Base-by-base conservation (phyloP, 2,888 invertebrate genomes). In the Trimorus sp. region DNA sequence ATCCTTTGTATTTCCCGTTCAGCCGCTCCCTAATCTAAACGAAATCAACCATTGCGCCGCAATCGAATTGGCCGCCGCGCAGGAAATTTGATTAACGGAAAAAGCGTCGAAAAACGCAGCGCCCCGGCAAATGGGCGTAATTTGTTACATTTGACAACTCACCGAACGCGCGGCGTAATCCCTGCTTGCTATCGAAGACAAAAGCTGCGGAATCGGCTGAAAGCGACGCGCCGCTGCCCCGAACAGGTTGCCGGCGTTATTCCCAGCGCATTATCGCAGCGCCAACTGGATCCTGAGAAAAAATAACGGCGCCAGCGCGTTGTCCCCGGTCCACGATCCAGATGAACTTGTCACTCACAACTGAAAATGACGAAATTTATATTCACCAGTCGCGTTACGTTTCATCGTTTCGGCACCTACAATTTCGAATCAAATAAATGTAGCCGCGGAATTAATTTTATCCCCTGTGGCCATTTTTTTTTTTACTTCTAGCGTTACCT, bases 331-430 rank as follows among this genome's bases (percentile, higher is more conserved):
- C 63, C 48, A 12, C 42, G 45, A 62, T 68, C 63, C 74, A 74
- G 79, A 71, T 76, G 66, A 75, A 80, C 75, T 70, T 76, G 80
- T 76, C 80, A 80, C 70, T 76, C 65, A 56, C 65, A 66, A 70
- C 75, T 80, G 75, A 80, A 80, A 80, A 80, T 80, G 68, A 74
- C 74, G 54, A 79, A 79, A 74, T 79, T 79, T 74, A 74, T 79
- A 79, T 79, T 79, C 74, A 74, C 51, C 15, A 42, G 38, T 38
- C 69, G 74, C 74, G 63, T 38, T 69, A 53, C 66, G 58, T 59
- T 65, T 71, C 77, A 58, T 42, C 69, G 26, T 69, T 62, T 49
- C 45, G 40, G 45, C 36, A 37, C 49, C 51, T 37, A 69, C 77
- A 48, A 54, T 79, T 79, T 66, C 54, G 6, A 49, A 73, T 79